Evolutionary conservation across 2,888 invertebrate genomes (phyloP).

Genomic region (Phlogophora meticulosa): DNA sequence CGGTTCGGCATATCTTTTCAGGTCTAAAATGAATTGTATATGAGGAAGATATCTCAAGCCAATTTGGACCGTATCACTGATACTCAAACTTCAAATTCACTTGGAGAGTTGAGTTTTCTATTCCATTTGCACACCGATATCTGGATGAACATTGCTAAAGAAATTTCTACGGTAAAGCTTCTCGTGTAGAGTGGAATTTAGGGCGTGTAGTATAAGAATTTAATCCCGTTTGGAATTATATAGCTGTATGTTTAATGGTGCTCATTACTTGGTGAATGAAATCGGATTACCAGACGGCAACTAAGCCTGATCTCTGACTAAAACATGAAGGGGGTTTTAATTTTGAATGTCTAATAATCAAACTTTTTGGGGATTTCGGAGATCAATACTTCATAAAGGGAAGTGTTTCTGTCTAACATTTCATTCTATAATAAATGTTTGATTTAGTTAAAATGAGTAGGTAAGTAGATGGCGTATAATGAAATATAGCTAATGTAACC

Average conservation of each 20-base stretch:
- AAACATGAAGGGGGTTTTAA: constrained; percentile 78
- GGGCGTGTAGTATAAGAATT: constrained; percentile 18
- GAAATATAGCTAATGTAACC: too few relatives aligned
- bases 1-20: constrained; percentile 89
- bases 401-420: constrained; percentile 24
- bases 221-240: constrained; percentile 63
- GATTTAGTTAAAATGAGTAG: too few relatives aligned
- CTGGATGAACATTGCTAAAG: neutral
- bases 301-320: constrained; percentile 82
- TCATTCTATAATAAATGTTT: neutral
- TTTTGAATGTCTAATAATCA: constrained; percentile 74
- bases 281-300: constrained; percentile 84
- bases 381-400: constrained; percentile 60
- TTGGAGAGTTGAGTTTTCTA: constrained; percentile 53
- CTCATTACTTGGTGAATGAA: constrained; percentile 87
- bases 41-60: constrained; percentile 65
- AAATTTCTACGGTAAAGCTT: constrained; percentile 18
- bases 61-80: constrained; percentile 72
- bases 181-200: constrained; percentile 48
- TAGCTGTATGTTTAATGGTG: constrained; percentile 80
- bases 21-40: constrained; percentile 83
- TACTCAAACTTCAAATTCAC: constrained; percentile 72
- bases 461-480: too few relatives aligned
- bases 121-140: constrained; percentile 51
- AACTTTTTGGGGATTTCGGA: constrained; percentile 56